Conservation (phyloP, 1,140 invertebrate genomes). For the Magallana gigas region DNA sequence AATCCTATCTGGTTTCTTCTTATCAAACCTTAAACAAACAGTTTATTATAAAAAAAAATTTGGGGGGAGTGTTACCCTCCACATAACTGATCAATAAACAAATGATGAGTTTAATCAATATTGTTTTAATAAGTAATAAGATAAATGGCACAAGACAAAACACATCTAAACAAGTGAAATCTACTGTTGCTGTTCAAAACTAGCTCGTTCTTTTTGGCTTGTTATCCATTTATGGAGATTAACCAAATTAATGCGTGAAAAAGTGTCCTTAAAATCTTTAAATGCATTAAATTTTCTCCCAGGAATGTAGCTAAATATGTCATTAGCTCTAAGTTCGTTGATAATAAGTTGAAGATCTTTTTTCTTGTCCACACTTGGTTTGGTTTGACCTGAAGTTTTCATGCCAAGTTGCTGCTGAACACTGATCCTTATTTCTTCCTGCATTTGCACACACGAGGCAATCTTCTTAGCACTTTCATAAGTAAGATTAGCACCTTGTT, state of each 20-base stretch:
- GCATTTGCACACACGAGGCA: slow-evolving; percentile 34
- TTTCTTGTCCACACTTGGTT: background rate
- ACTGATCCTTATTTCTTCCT: slow-evolving; percentile 40
- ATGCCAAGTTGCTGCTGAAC: background rate
- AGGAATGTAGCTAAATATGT: slow-evolving; percentile 33
- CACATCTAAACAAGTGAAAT: too few species aligned
- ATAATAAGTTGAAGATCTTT: slow-evolving; percentile 38
- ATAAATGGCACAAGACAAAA: too few species aligned
- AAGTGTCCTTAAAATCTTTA: slow-evolving; percentile 19
- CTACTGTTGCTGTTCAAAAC: too few species aligned
- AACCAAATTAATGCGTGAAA: slow-evolving; percentile 1
- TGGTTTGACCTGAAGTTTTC: slow-evolving; percentile 6
- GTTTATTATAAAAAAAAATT: too few species aligned
- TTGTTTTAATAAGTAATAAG: too few species aligned
- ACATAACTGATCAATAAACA: too few species aligned
- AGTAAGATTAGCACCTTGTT: slow-evolving; percentile 37
- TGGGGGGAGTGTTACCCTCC: too few species aligned
- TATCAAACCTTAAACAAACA: too few species aligned
- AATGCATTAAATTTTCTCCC: slow-evolving; percentile 18
- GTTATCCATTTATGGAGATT: slow-evolving; percentile 29
- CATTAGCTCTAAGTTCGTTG: background rate
- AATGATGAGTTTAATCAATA: too few species aligned
- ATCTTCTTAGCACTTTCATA: slow-evolving; percentile 18
- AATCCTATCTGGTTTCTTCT: too few species aligned
- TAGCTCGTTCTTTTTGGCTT: slow-evolving; percentile 4